Evolutionary conservation across 2,113 vertebrate genomes (phyloP).

Genomic region (Vanacampus margaritifer): DNA sequence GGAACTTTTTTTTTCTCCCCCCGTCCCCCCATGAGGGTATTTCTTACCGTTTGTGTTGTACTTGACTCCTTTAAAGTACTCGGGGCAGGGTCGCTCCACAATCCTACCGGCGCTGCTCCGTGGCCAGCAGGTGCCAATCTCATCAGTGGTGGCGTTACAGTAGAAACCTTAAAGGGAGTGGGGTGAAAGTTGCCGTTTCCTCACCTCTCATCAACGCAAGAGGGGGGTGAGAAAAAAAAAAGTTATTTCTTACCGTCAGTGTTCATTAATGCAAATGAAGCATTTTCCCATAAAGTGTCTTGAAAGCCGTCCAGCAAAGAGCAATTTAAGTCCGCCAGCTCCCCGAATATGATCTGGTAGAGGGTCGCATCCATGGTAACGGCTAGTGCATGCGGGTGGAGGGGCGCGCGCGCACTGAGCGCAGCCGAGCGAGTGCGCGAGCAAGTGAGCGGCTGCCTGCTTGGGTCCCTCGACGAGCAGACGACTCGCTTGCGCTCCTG

Average conservation of each 20-base stretch:
- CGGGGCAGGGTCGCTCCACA: conserved; percentile 91
- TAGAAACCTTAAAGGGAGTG: conserved; percentile 82
- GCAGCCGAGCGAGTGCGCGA: conserved; percentile 19
- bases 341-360: conserved; percentile 80
- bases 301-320: conserved; percentile 81
- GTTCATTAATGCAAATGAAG: conserved; percentile 71
- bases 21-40: neutral
- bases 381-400: neutral
- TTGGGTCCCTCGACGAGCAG: conserved; percentile 14
- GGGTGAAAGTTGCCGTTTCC: neutral
- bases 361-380: conserved; percentile 77
- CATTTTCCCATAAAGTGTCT: conserved; percentile 80
- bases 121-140: conserved; percentile 98
- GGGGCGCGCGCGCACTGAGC: conserved; percentile 20
- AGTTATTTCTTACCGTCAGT: conserved; percentile 79
- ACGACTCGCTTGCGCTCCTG: conserved; percentile 24
- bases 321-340: conserved; percentile 86
- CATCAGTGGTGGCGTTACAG: conserved; percentile 91
- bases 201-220: neutral
- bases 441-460: conserved; percentile 34
- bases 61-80: conserved; percentile 94
- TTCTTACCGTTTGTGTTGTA: conserved; percentile 97
- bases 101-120: conserved; percentile 80
- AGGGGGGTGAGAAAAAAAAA: neutral
- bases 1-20: conserved; percentile 37